Evolutionary conservation across 92 coral and sea anemone genomes (phyloP).

Genomic region (Porites evermanni): DNA sequence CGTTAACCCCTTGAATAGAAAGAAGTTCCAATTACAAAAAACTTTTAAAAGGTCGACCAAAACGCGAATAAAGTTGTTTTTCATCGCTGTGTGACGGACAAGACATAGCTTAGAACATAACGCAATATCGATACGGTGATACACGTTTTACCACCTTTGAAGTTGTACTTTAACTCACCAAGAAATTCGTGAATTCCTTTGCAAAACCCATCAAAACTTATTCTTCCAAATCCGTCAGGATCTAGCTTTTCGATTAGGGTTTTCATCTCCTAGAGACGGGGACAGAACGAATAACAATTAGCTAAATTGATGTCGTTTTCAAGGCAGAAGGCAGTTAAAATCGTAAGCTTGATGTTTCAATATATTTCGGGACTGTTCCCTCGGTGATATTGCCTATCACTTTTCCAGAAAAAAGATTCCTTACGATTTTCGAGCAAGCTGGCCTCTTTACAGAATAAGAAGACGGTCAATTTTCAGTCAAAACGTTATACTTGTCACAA

Average conservation of each 20-base stretch:
- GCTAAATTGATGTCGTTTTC: neutral
- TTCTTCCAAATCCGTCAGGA: slow-evolving; percentile 90
- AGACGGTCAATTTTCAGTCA: neutral
- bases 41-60: neutral
- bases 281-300: slow-evolving; percentile 14
- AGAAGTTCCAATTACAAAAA: neutral
- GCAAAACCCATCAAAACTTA: slow-evolving; percentile 92
- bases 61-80: neutral
- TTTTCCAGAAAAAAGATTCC: neutral
- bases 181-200: slow-evolving; percentile 91
- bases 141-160: neutral
- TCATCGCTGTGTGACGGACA: neutral
- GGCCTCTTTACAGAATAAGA: neutral
- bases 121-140: slow-evolving; percentile 21
- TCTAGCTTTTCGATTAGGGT: slow-evolving; percentile 85
- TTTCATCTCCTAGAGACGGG: slow-evolving; percentile 77
- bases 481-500: neutral
- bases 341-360: neutral
- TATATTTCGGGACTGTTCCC: neutral
- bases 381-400: slow-evolving; percentile 17
- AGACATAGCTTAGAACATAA: neutral
- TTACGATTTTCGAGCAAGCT: neutral
- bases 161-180: slow-evolving; percentile 61
- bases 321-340: neutral
- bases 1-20: slow-evolving; percentile 54